A percentile compares a stretch with the other conserved stretches of the same genome.
phyloP scores from a whole-genome alignment of 2,888 invertebrate species.

The Sinopyrophorus schimmeli region DNA sequence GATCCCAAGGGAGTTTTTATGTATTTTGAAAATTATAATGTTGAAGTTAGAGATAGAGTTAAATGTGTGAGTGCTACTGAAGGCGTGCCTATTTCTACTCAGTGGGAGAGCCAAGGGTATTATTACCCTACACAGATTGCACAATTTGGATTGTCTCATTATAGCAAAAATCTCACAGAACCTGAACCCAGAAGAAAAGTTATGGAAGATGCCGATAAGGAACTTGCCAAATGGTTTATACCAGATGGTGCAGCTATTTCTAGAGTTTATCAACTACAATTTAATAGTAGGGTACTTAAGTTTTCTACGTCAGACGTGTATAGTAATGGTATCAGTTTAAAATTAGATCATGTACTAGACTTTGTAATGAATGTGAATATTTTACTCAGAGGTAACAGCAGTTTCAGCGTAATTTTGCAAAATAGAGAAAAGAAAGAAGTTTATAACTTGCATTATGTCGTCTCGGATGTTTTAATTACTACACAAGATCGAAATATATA shows the following conservation, averaged over 20 bases:
- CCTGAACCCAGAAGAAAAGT: conserved; percentile 73
- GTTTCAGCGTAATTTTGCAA: conserved; percentile 77
- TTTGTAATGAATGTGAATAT: conserved; percentile 78
- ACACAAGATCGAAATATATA: conserved; percentile 78
- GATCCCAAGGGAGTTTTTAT: conserved; percentile 90
- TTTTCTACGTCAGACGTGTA: conserved; percentile 73
- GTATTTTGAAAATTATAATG: conserved; percentile 97
- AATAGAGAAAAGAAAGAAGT: conserved; percentile 76
- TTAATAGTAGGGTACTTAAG: conserved; percentile 67
- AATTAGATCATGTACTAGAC: conserved; percentile 70
- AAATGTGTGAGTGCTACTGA: conserved; percentile 93
- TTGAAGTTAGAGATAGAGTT: conserved; percentile 93
- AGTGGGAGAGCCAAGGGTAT: conserved; percentile 95
- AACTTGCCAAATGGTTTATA: conserved; percentile 71
- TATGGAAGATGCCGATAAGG: conserved; percentile 76
- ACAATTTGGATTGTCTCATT: conserved; percentile 96
- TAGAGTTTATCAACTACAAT: conserved; percentile 63
- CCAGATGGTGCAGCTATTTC: conserved; percentile 70
- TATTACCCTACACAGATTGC: conserved; percentile 99
- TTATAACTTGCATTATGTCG: conserved; percentile 82
- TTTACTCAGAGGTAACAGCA: conserved; percentile 76
- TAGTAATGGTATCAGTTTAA: conserved; percentile 69
- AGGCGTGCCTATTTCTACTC: conserved; percentile 94
- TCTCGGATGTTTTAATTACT: conserved; percentile 72
- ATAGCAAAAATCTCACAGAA: conserved; percentile 91